Base-by-base conservation (phyloP, 2,113 vertebrate genomes). In the Oryctolagus cuniculus region DNA sequence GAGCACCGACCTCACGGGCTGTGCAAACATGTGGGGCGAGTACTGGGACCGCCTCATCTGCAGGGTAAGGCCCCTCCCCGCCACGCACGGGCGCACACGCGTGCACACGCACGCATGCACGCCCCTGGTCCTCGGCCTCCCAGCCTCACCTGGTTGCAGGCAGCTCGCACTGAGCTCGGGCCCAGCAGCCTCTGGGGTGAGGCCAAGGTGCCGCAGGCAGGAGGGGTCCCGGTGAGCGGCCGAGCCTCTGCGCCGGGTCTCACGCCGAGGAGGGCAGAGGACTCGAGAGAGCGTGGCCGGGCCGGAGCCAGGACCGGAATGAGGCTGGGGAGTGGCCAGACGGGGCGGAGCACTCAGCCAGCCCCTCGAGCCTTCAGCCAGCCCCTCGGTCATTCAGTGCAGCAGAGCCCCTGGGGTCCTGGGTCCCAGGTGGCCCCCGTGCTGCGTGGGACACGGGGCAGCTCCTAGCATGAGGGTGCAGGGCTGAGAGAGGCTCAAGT, bases 1-100 rank as follows among this genome's bases (percentile, higher is more conserved):
- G n/a, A 95, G 80, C 36, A 94, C 99, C 84, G 97, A 98, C 88
- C 98, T 99, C 98, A 98, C 98, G 3, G 99, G 98, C 89, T 99
- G 98, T 91, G 99, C 98, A 31, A 98, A 99, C 97, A 99, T 99
- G 99, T 99, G 99, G 99, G 99, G 99, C 58, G 98, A 99, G 77
- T 99, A 99, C 98, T 96, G 73, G 58, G 99, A 99, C 95, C 85
- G 89, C 10, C 99, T 99, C 70, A 29, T 99, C 93, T 99, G 99
- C 95, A 97, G 96, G 98, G 99, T 99, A 98, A 38, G 98, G 13
- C 10, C 31, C 1, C n/a, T 29, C 44, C 34, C n/a, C 44, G 21
- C 13, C 53, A 17, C 55, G 6, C 55, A 19, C 55, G 12, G 15
- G 55, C 55, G 12, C 55, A 19, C 55, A 58, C 17, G 12, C 55